Evolutionary conservation across 2,113 vertebrate species (phyloP).

Genomic region (Anser brachyrhynchus): DNA sequence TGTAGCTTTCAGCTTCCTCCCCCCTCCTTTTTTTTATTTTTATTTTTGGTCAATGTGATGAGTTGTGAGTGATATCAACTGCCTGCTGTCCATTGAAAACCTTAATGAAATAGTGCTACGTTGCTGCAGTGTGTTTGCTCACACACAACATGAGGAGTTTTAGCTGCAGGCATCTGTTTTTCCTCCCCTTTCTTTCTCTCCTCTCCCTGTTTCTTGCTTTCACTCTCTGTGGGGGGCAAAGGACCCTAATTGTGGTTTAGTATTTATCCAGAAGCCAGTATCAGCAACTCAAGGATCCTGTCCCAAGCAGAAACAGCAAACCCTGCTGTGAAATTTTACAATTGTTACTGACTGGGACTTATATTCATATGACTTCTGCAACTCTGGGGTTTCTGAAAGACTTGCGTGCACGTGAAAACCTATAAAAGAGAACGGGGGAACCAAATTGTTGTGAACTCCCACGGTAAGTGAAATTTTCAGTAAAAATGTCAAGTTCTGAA

Average conservation of each 20-base stretch:
- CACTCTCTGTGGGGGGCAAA: neutral
- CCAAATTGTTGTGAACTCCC: neutral
- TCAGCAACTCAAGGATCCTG: neutral
- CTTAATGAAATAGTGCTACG: neutral
- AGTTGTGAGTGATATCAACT: neutral
- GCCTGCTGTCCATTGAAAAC: neutral
- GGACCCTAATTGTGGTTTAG: neutral
- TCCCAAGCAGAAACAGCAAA: neutral
- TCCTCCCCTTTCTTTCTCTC: neutral
- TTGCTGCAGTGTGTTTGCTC: neutral
- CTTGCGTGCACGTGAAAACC: fast-evolving
- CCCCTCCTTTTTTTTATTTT: neutral
- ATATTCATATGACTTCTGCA: neutral
- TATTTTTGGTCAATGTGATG: neutral
- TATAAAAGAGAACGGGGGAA: neutral
- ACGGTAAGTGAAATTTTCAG: neutral
- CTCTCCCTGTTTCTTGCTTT: neutral
- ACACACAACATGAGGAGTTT: neutral
- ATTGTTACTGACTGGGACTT: neutral
- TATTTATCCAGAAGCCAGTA: neutral
- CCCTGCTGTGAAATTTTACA: neutral
- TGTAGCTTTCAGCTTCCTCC: neutral
- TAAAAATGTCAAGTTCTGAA: neutral
- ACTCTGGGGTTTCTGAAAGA: neutral
- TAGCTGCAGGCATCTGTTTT: neutral